Evolutionary conservation across 2,113 vertebrate species (phyloP).

Genomic region (Atractosteus spatula): DNA sequence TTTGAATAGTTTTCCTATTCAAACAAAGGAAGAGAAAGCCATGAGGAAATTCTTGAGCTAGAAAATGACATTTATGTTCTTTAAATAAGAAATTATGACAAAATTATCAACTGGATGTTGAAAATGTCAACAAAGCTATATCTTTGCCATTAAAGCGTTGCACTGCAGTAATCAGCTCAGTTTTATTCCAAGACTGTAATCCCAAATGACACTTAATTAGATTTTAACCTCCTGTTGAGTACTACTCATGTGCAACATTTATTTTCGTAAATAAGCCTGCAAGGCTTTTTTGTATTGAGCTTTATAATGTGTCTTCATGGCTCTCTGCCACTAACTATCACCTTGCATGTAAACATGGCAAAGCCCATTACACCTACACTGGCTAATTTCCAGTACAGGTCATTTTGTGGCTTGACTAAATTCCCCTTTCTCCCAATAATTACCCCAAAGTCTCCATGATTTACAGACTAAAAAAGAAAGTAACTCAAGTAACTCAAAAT

Average conservation of each 20-base stretch:
- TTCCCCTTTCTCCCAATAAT: background rate
- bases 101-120: background rate
- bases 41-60: no score
- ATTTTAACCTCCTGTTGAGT: constrained; percentile 20
- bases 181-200: constrained; percentile 12
- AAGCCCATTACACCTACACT: background rate
- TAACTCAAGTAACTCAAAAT: background rate
- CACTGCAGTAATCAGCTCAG: background rate
- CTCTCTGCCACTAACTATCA: constrained; percentile 2
- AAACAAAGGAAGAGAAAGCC: no score
- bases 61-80: background rate
- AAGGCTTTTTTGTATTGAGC: background rate
- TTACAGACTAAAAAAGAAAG: background rate
- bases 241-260: constrained; percentile 14
- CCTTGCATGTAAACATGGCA: background rate
- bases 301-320: background rate
- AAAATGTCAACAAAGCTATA: background rate
- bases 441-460: background rate
- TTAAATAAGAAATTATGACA: background rate
- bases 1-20: no score
- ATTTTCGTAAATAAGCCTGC: constrained; percentile 14
- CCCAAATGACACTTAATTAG: constrained; percentile 23
- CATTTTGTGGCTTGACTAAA: background rate
- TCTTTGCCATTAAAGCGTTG: constrained; percentile 2
- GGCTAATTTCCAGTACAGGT: background rate